Evolutionary conservation across 2,113 vertebrate species (phyloP).

Genomic region (Nettapus auritus): DNA sequence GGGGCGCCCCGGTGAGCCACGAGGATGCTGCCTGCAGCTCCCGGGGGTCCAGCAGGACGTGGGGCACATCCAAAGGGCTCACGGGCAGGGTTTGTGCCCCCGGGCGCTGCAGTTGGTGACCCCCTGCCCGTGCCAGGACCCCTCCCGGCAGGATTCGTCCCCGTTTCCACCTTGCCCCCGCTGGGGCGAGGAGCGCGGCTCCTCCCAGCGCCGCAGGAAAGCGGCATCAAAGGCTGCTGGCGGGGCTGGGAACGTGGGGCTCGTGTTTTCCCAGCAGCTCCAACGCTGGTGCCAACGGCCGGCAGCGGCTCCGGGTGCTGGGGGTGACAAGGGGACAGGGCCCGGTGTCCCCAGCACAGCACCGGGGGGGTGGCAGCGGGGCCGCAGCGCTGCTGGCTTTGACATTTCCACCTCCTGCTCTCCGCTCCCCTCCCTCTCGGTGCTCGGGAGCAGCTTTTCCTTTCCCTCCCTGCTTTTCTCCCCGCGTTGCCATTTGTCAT

Average conservation of each 20-base stretch:
- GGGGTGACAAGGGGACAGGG: fast-evolving
- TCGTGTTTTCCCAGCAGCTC: background rate
- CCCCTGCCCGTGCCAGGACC: background rate
- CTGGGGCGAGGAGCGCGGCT: background rate
- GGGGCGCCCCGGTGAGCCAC: background rate
- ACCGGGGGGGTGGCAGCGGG: background rate
- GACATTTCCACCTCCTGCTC: constrained; percentile 55
- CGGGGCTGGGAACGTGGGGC: background rate
- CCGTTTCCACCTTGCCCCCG: background rate
- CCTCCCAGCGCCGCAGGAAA: background rate
- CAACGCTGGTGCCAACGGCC: background rate
- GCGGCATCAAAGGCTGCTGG: background rate
- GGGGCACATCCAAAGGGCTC: background rate
- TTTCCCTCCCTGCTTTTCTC: background rate
- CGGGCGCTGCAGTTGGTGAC: background rate
- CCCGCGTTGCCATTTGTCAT: background rate
- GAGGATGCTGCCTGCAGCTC: background rate
- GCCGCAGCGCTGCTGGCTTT: background rate
- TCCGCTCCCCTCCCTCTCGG: constrained; percentile 19
- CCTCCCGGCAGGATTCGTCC: background rate
- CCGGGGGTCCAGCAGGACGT: background rate
- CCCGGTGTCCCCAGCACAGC: fast-evolving
- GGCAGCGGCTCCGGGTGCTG: too few species aligned
- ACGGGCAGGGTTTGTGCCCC: background rate
- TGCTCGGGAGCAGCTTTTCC: background rate